phyloP scores from a whole-genome alignment of 1,140 invertebrate species.

The Lepidurus couesii region DNA sequence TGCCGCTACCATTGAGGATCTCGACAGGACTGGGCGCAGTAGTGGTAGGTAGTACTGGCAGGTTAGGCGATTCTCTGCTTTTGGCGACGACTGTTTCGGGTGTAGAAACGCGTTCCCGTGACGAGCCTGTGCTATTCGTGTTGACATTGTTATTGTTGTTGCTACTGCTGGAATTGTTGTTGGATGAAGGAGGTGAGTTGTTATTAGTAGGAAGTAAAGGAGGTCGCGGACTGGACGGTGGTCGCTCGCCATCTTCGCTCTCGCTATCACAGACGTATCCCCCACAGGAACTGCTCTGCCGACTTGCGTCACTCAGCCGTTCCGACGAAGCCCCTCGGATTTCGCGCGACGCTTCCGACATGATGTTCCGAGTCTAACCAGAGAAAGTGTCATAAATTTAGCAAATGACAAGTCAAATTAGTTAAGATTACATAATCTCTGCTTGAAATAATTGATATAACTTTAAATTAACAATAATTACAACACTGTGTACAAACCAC shows the following conservation, averaged over 20 bases:
- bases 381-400: not conserved
- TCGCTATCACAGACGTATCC: slow-evolving; percentile 24
- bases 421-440: no score
- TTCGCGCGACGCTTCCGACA: slow-evolving; percentile 24
- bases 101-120: not conserved
- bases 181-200: not conserved
- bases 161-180: not conserved
- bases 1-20: not conserved
- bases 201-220: slow-evolving; percentile 7
- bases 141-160: not conserved
- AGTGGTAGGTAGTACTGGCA: not conserved
- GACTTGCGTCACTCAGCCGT: slow-evolving; percentile 26
- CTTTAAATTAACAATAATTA: no score
- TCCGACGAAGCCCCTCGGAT: slow-evolving; percentile 26
- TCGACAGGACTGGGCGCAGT: not conserved
- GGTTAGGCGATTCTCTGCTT: not conserved
- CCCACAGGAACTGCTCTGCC: slow-evolving; percentile 29
- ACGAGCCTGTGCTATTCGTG: not conserved
- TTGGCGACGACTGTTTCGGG: not conserved
- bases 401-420: no score
- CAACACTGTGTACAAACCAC: no score
- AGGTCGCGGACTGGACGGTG: slow-evolving; percentile 12
- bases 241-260: slow-evolving; percentile 15
- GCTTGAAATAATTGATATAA: no score
- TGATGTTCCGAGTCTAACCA: not conserved